Base-by-base conservation (phyloP, 2,888 invertebrate species). In the Troglohyphantes excavatus region DNA sequence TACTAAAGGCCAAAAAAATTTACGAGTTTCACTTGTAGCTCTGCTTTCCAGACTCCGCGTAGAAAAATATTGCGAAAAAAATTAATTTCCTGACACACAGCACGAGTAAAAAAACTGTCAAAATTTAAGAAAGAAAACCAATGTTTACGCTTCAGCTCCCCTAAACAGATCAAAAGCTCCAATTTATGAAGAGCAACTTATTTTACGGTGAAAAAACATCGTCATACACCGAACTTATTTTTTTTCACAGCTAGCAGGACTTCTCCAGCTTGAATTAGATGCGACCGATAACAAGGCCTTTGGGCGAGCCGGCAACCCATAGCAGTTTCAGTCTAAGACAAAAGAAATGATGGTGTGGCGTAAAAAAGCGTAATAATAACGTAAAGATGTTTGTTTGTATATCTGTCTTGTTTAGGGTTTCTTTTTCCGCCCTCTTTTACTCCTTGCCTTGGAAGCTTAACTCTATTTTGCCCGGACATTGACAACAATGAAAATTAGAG, bases 401-500 rank as follows among this genome's bases (percentile, higher is more conserved):
- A 72, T 79, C 72, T 87, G 68, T 65, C 83, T 83, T 90, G 65
- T 83, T 84, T 84, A 70, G 83, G 70, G 17, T 39, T 79, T 81
- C 78, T 84, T 84, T 46, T 63, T 78, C 61, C 61, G 17, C 39
- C 67, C 72, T n/a, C n/a, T 84, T 59, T 65, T 82, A n/a, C 27
- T 29, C 43, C 11, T 21, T 73, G 7, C 27, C 82, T 19, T 9
- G 43, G 29, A 17, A 61, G 70, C 75, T 79, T 81, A 85, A 90
- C 90, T 85, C 85, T 81, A 81, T 90, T 90, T 85, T 79, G 85
- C 81, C 67, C 19, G 59, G 73, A 81, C 78, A 72, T 59, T 81
- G 81, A 81, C 85, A 81, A 75, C 90, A 85, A 90, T 90, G 85
- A 90, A 90, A 90, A 90, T 90, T 90, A 90, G 79, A 90, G 81